Percentiles rank a stretch among this genome's conserved stretches.
Evolutionary conservation across 2,888 invertebrate species (phyloP).

Genomic region (Teleiodes luculella): DNA sequence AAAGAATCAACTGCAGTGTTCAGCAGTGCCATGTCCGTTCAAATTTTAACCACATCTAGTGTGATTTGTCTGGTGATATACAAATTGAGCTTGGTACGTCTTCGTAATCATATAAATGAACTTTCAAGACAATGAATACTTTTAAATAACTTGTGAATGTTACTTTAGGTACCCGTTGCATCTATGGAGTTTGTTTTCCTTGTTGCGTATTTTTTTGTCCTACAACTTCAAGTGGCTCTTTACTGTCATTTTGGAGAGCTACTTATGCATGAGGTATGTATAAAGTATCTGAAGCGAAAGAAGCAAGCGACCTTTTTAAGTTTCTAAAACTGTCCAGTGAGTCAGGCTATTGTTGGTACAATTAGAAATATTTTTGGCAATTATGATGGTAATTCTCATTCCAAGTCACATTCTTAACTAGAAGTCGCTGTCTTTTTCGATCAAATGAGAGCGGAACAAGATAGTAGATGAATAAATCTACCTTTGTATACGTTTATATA

Average conservation of each 20-base stretch:
- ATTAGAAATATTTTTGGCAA: too few species aligned
- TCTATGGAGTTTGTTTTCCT: conserved; percentile 32
- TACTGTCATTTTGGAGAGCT: conserved; percentile 44
- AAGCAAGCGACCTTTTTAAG: too few species aligned
- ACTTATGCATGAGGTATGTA: conserved; percentile 39
- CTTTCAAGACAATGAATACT: not conserved
- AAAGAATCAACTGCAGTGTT: conserved; percentile 36
- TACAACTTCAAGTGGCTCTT: conserved; percentile 36
- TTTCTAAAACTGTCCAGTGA: too few species aligned
- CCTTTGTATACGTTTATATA: too few species aligned
- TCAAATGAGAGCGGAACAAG: too few species aligned
- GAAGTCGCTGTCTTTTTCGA: too few species aligned
- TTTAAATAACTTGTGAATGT: not conserved
- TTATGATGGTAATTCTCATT: too few species aligned
- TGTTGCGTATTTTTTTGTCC: conserved; percentile 17
- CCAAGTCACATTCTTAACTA: too few species aligned
- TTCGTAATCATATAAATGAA: conserved; percentile 19
- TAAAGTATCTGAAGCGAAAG: too few species aligned
- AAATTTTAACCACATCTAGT: conserved; percentile 33
- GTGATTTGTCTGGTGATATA: conserved; percentile 34
- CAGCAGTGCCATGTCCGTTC: conserved; percentile 30
- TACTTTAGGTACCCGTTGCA: conserved; percentile 33
- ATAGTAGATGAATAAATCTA: too few species aligned
- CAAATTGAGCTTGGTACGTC: conserved; percentile 33
- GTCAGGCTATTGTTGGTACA: too few species aligned